Evolutionary conservation across 2,113 vertebrate species (phyloP).

Genomic region (Hyperopisus bebe): DNA sequence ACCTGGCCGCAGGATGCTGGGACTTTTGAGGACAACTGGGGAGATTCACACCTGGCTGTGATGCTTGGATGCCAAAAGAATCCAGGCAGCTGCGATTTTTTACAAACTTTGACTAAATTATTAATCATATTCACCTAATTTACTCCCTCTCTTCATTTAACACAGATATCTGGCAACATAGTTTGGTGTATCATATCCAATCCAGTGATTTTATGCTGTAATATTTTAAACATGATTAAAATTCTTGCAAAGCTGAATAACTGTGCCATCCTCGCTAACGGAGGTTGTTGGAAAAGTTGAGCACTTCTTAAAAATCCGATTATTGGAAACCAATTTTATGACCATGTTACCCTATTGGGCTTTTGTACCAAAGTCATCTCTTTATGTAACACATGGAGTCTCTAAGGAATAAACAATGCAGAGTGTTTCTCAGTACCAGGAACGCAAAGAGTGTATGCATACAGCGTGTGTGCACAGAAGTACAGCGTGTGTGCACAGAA

Average conservation of each 20-base stretch:
- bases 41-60: constrained; percentile 12
- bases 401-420: not conserved
- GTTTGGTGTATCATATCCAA: not conserved
- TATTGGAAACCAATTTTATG: not conserved
- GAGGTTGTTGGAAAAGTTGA: not conserved
- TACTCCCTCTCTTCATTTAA: not conserved
- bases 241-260: not conserved
- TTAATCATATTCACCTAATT: constrained; percentile 3
- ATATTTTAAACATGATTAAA: not conserved
- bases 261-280: not conserved
- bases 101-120: constrained; percentile 1
- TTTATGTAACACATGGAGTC: not conserved
- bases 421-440: not conserved
- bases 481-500: no score
- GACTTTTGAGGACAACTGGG: constrained; percentile 8
- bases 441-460: not conserved
- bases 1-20: not conserved
- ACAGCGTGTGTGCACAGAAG: no score
- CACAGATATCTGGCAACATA: not conserved
- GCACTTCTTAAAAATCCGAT: not conserved
- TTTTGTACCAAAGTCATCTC: not conserved
- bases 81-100: not conserved
- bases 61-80: constrained; percentile 1
- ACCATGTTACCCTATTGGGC: not conserved
- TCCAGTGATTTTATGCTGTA: not conserved